Base-by-base conservation (phyloP, 2,888 invertebrate genomes). In the Eubasilissa splendida region DNA sequence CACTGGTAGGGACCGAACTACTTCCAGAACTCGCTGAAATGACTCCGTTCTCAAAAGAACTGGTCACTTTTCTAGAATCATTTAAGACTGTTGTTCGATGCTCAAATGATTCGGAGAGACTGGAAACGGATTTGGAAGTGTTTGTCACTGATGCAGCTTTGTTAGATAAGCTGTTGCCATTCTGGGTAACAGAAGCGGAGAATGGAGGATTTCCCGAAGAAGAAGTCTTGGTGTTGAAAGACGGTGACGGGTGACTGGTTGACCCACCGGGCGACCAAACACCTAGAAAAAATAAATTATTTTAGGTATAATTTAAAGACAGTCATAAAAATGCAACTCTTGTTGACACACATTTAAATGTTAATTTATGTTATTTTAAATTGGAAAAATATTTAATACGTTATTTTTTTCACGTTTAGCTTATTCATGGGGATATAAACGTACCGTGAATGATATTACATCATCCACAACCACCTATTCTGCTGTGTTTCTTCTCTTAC, bases 241-340 rank as follows among this genome's bases (percentile, higher is more conserved):
- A 31, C 54, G 79, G 54, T 86, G 58, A 84, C 85, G 14, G 85
- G 84, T 59, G 86, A 85, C 79, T 87, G 85, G 52, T 53, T 73
- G 60, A 71, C 14, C 73, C 79, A 84, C 92, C 92, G 66, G 93
- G 93, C 80, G 93, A 91, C 93, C 93, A 94, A 84, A 93, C 91
- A 86, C 92, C 92, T 91, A 86, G 81, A 82, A 81, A 73, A 14
- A 53, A 66, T 12, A 54, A 42, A 42, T 42, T 42, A 7, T 42
- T 22, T 22, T 22, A 22, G 1, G 22, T 22, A 22, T 22, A 22
- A 22, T 22, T 22, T 22, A 22, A 22, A 22, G 22, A 1, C 22
- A 22, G 22, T 22, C 22, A 22, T 22, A 22, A 22, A 22, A 22
- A 22, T 22, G 22, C 22, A 22, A 22, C 22, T 22, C 1, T 22